These are phyloP conservation scores for Thalassaphorura encarpata DNA, from an alignment of 1,140 invertebrate genomes.

Conservation along the genomic window DNA sequence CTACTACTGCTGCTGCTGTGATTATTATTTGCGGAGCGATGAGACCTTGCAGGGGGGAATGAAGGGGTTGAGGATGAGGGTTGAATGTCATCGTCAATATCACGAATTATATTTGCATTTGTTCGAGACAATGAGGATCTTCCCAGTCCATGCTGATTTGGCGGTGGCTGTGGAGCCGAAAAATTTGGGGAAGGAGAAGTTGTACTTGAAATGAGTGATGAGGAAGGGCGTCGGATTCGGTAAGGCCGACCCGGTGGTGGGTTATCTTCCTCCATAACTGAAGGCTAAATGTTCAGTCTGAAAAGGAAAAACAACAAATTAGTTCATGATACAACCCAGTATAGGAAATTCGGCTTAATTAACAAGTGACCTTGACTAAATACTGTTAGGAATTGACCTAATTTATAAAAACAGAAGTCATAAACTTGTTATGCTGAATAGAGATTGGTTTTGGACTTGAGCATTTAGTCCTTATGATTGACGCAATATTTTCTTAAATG, in stretches of 20 bases:
- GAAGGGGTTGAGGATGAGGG: constrained; percentile 21
- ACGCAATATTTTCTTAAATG: no score
- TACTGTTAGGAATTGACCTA: no score
- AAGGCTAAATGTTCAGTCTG: neutral
- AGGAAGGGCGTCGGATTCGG: constrained; percentile 22
- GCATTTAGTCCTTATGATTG: no score
- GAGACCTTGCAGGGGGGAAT: constrained; percentile 11
- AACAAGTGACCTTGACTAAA: no score
- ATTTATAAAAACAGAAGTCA: no score
- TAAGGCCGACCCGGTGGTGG: constrained; percentile 18
- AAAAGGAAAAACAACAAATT: constrained; percentile 1
- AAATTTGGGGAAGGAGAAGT: constrained; percentile 19
- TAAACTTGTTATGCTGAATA: no score
- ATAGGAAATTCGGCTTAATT: no score
- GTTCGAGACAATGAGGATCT: neutral
- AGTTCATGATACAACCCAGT: neutral
- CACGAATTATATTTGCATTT: constrained; percentile 11
- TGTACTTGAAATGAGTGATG: constrained; percentile 29
- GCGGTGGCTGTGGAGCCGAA: constrained; percentile 4
- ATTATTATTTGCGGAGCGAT: neutral
- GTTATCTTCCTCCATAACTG: constrained; percentile 17
- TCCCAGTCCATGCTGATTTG: constrained; percentile 4
- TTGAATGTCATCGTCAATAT: constrained; percentile 28
- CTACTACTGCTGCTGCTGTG: constrained; percentile 1
- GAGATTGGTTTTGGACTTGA: no score